Evolutionary conservation across 2,888 invertebrate species (phyloP), one percentile per base, ranked within the genome.

Genomic region (Girardia tigrina): DNA sequence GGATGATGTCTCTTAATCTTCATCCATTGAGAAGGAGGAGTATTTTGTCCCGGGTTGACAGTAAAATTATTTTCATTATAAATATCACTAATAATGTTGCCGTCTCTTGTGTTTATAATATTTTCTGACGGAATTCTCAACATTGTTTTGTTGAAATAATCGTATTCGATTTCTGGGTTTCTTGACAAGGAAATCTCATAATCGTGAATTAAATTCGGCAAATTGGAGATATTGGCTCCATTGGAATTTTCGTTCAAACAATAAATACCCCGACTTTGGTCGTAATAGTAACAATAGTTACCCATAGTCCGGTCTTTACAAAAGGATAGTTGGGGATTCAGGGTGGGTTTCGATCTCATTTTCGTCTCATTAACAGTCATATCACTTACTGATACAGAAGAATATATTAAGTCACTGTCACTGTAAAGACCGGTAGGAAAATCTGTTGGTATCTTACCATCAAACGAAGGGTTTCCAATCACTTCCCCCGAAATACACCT

Each of bases 211-310:
- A 56, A n/a, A 56, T 56, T 56, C 56, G 56, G 56, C 23, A 56
- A 56, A 56, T n/a, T 56, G 4, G 56, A 8, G 4, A 56, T 56
- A n/a, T n/a, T n/a, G 23, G 56, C 23, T 56, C 56, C 56, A 56
- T 56, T 56, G n/a, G 56, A 56, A 23, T 56, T 56, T 20, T 56
- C 56, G 23, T 56, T 56, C n/a, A 56, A 56, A 56, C 56, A 56
- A 16, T 56, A 56, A 16, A 56, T 56, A 56, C 23, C 23, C 23
- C 56, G 56, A 4, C 56, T n/a, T 56, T 56, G 56, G n/a, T 56
- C 56, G n/a, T 56, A 56, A n/a, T 56, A 56, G 23, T 56, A 56
- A 56, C 56, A 56, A 56, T 56, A 56, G 23, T 56, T 56, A 16
- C 16, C 16, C 16, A 16, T 36, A 12, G 36, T 36, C 23, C n/a